Conservation (phyloP, 2,113 vertebrate species). For the Taurulus bubalis region DNA sequence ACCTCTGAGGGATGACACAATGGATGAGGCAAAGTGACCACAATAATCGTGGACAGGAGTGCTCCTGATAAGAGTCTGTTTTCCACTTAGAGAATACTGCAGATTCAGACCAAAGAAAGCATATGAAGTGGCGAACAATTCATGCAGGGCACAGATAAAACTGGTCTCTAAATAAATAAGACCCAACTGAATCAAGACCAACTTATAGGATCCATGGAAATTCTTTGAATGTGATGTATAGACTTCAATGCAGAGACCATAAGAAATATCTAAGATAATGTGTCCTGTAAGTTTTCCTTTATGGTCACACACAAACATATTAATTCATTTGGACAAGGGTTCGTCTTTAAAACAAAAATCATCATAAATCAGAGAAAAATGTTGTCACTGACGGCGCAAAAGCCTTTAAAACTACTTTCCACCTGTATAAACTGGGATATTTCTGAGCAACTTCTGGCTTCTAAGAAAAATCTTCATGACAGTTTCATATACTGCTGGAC, state of each 20-base stretch:
- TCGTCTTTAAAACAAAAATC: neutral
- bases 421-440: neutral
- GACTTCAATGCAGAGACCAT: neutral
- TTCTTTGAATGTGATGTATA: neutral
- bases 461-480: neutral
- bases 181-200: neutral
- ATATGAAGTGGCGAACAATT: neutral
- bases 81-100: slow-evolving; percentile 5
- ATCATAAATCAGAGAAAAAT: neutral
- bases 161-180: neutral
- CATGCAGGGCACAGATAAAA: slow-evolving; percentile 5
- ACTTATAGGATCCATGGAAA: neutral
- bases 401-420: neutral
- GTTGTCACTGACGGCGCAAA: neutral
- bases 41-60: slow-evolving; percentile 21
- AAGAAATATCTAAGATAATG: neutral
- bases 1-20: slow-evolving; percentile 29
- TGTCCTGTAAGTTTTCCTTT: neutral
- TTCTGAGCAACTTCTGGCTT: neutral
- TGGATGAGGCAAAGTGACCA: slow-evolving; percentile 39
- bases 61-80: slow-evolving; percentile 19
- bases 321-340: neutral
- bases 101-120: slow-evolving; percentile 22
- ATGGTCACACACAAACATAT: neutral
- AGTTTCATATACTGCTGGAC: neutral